Percentiles rank a stretch among this genome's conserved stretches.
Evolutionary conservation across 2,888 invertebrate genomes (phyloP).

Genomic region (Ichneumon xanthorius): DNA sequence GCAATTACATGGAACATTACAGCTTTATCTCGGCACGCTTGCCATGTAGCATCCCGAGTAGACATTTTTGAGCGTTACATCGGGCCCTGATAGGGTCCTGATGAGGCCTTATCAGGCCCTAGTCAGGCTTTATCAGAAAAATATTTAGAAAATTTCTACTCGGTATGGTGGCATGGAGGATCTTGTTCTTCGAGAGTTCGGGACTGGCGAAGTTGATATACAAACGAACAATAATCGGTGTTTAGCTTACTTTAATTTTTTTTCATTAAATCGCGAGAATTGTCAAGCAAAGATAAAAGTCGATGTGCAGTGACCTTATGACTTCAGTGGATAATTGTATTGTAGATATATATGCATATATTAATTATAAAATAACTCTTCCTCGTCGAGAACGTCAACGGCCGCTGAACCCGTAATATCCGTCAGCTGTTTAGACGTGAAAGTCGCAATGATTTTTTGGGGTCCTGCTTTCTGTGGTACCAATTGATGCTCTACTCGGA

Average conservation of each 20-base stretch:
- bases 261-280: neutral
- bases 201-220: too few species aligned
- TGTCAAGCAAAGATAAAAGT: slow-evolving; percentile 3
- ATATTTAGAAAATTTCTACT: too few species aligned
- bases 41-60: too few species aligned
- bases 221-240: slow-evolving; percentile 6
- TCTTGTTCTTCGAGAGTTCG: too few species aligned
- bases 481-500: slow-evolving; percentile 87
- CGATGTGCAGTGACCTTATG: neutral
- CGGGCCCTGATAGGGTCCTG: too few species aligned
- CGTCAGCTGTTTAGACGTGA: slow-evolving; percentile 89
- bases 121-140: too few species aligned
- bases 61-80: too few species aligned
- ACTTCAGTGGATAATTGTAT: slow-evolving; percentile 9
- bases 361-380: slow-evolving; percentile 67
- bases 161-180: too few species aligned
- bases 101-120: too few species aligned
- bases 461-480: slow-evolving; percentile 88
- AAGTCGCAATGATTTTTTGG: slow-evolving; percentile 89
- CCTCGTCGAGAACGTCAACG: slow-evolving; percentile 86
- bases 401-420: slow-evolving; percentile 90
- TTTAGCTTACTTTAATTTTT: slow-evolving; percentile 15
- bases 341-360: slow-evolving; percentile 24
- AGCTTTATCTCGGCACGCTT: too few species aligned
- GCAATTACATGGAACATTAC: too few species aligned